These are phyloP conservation scores for Mallateleia sp. DNA, from an alignment of 2,888 invertebrate genomes.

Conservation along the genomic window DNA sequence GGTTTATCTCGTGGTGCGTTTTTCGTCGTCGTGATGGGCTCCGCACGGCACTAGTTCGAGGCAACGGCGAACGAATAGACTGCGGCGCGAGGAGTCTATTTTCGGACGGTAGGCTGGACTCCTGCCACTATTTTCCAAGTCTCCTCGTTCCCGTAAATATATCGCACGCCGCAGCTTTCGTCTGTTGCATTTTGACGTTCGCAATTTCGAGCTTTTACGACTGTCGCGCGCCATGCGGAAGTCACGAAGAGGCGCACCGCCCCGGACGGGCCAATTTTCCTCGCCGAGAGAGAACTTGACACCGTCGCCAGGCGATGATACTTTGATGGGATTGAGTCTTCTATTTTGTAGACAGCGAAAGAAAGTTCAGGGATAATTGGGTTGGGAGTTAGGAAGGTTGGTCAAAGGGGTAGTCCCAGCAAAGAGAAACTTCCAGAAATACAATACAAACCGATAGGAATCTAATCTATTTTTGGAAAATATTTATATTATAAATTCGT, in stretches of 20 bases:
- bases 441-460: no score
- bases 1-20: slow-evolving; percentile 82
- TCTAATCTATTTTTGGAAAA: no score
- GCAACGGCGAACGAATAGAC: slow-evolving; percentile 76
- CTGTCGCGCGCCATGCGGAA: slow-evolving; percentile 76
- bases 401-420: no score
- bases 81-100: slow-evolving; percentile 83
- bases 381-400: no score
- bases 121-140: slow-evolving; percentile 87
- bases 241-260: slow-evolving; percentile 50
- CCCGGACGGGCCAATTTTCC: slow-evolving; percentile 19
- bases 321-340: no score
- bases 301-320: no score
- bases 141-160: slow-evolving; percentile 89
- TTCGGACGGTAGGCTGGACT: slow-evolving; percentile 87
- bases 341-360: no score
- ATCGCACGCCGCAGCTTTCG: slow-evolving; percentile 80
- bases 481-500: no score
- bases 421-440: no score
- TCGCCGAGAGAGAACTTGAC: no score
- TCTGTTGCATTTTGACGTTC: slow-evolving; percentile 77
- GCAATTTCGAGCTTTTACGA: slow-evolving; percentile 72
- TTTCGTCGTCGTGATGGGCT: slow-evolving; percentile 84
- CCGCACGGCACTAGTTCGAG: slow-evolving; percentile 84
- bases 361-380: no score